Evolutionary conservation across 2,797 vertebrate genomes (phyloP).

Genomic region (Lepilemur ruficaudatus): DNA sequence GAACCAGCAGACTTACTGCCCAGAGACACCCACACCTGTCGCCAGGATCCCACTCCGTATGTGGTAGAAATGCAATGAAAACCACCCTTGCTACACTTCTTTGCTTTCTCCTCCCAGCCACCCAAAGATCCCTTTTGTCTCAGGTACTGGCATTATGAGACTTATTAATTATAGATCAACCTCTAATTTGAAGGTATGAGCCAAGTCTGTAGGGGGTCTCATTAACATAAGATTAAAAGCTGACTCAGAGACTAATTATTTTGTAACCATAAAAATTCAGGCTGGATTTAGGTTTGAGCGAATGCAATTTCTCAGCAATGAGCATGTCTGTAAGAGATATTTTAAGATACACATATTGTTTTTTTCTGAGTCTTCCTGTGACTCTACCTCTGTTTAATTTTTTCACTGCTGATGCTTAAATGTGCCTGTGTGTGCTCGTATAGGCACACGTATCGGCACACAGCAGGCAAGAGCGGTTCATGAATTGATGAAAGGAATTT

Average conservation of each 20-base stretch:
- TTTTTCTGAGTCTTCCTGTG: constrained; percentile 16
- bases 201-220: constrained; percentile 78
- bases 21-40: not conserved
- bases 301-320: constrained; percentile 45
- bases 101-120: not conserved
- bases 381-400: not conserved
- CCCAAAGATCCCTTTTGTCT: constrained; percentile 62
- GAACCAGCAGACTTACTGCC: not conserved
- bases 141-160: constrained; percentile 66
- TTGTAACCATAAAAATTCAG: constrained; percentile 57
- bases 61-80: constrained; percentile 8
- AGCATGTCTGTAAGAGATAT: not conserved
- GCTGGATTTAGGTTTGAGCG: constrained; percentile 58
- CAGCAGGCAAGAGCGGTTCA: constrained; percentile 3
- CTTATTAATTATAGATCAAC: constrained; percentile 84
- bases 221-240: constrained; percentile 81
- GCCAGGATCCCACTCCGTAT: constrained; percentile 4
- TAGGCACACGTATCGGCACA: not conserved
- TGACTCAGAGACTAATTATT: constrained; percentile 81
- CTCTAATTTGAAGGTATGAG: constrained; percentile 80
- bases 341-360: constrained; percentile 5
- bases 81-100: constrained; percentile 18
- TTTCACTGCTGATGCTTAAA: not conserved
- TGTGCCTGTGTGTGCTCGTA: not conserved
- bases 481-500: constrained; percentile 35